A percentile compares a stretch with the other conserved stretches of the same genome.
These are phyloP conservation scores for Hemitrygon akajei DNA, from an alignment of 2,797 vertebrate species.

Conservation along the genomic window DNA sequence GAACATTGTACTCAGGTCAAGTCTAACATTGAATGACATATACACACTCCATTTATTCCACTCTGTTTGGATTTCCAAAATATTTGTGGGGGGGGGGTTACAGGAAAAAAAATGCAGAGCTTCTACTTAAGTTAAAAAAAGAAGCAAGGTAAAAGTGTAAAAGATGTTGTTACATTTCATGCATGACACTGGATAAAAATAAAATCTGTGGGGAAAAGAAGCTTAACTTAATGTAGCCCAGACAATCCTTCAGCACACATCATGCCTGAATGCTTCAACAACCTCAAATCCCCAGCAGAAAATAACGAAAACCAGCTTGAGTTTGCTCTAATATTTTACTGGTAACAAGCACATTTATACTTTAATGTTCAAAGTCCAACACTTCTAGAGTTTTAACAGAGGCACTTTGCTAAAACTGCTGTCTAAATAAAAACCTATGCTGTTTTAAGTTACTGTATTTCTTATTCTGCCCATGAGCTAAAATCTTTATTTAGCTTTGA, in stretches of 20 bases:
- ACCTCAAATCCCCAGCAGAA: conserved; percentile 39
- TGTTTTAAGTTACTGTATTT: neutral
- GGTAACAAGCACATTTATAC: conserved; percentile 27
- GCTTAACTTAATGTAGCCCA: conserved; percentile 42
- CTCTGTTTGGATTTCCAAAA: neutral
- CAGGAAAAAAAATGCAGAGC: neutral
- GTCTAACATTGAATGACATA: too few relatives aligned
- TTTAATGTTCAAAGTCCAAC: neutral
- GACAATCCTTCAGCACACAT: conserved; percentile 35
- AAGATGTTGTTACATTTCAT: neutral
- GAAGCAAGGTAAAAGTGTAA: neutral
- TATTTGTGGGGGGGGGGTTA: too few relatives aligned
- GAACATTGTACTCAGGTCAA: neutral
- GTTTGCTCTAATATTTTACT: conserved; percentile 22
- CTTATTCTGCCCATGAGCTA: neutral
- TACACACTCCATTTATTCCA: neutral
- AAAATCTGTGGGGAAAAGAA: conserved; percentile 43
- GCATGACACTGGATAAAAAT: conserved; percentile 37
- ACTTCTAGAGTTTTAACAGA: neutral
- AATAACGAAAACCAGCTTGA: conserved; percentile 31
- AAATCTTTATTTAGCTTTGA: too few relatives aligned
- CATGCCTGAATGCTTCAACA: conserved; percentile 38
- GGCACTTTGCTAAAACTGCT: neutral
- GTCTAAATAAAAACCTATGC: neutral
- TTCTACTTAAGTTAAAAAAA: neutral